phyloP scores from a whole-genome alignment of 1,140 invertebrate genomes.

The Saccostrea echinata region DNA sequence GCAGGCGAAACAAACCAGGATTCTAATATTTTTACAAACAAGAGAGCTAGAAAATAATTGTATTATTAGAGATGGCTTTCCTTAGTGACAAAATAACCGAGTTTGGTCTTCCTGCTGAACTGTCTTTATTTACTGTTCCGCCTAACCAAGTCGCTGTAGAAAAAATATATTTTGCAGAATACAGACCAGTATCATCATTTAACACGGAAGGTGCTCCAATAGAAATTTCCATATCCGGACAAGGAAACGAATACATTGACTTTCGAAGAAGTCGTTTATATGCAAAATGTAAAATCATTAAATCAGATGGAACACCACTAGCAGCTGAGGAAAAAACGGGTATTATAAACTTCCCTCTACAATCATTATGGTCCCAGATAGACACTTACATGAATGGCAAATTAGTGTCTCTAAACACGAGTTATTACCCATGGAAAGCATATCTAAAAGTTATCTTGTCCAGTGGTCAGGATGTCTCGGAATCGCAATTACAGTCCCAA shows the following conservation, averaged over 20 bases:
- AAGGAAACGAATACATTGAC: constrained; percentile 57
- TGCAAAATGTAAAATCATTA: constrained; percentile 51
- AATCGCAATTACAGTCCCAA: constrained; percentile 50
- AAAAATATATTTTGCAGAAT: constrained; percentile 44
- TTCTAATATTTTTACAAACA: neutral
- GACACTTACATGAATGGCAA: constrained; percentile 55
- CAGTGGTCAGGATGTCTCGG: neutral
- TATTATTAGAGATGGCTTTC: constrained; percentile 33
- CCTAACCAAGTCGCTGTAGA: constrained; percentile 51
- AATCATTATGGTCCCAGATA: constrained; percentile 46
- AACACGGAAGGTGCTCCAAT: constrained; percentile 41
- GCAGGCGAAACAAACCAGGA: neutral
- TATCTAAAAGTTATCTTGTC: constrained; percentile 48
- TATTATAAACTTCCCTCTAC: constrained; percentile 43
- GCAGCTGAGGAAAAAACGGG: constrained; percentile 29
- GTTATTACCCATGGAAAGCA: constrained; percentile 46
- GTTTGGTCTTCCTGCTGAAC: constrained; percentile 46
- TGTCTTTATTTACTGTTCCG: constrained; percentile 48
- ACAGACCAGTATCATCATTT: constrained; percentile 5
- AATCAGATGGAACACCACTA: constrained; percentile 44
- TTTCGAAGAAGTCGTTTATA: constrained; percentile 47
- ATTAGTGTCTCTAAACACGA: constrained; percentile 43
- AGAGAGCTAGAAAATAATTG: too few relatives aligned
- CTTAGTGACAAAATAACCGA: constrained; percentile 49
- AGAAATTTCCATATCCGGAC: constrained; percentile 51